These are phyloP conservation scores for Acrocephalus scirpaceus DNA, from an alignment of 2,797 vertebrate species.

Conservation along the genomic window DNA sequence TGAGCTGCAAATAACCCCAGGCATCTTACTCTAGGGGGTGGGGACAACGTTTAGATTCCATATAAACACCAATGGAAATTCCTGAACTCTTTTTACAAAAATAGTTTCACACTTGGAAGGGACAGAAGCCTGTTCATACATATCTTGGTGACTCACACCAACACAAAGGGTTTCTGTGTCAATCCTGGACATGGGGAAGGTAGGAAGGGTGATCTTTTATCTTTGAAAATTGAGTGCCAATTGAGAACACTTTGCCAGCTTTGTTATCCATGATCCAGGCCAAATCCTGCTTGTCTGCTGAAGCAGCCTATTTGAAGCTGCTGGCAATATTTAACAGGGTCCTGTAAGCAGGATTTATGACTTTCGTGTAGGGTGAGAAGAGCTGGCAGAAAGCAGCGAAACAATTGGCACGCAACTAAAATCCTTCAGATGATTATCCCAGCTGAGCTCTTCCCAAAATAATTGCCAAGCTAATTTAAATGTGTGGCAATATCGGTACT, in stretches of 20 bases:
- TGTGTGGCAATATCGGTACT: background rate
- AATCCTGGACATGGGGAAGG: background rate
- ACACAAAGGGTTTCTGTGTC: background rate
- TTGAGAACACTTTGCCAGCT: background rate
- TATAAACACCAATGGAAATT: background rate
- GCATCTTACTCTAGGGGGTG: background rate
- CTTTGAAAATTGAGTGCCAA: background rate
- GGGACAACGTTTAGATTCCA: background rate
- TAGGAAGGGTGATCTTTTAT: background rate
- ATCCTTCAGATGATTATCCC: background rate
- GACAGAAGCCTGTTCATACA: background rate
- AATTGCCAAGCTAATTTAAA: background rate
- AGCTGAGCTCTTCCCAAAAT: background rate
- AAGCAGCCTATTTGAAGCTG: background rate
- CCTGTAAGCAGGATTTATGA: background rate
- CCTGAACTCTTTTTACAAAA: background rate
- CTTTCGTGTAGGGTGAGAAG: background rate
- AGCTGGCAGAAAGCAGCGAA: background rate
- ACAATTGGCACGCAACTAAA: background rate
- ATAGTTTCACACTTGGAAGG: fast-evolving
- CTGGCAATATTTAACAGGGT: background rate
- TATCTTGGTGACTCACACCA: background rate
- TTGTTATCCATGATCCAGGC: background rate
- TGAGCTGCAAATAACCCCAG: background rate
- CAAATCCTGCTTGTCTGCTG: background rate